Evolutionary conservation across 2,113 vertebrate species (phyloP), one percentile per base, ranked within the genome.

Genomic region (Xenopus borealis): DNA sequence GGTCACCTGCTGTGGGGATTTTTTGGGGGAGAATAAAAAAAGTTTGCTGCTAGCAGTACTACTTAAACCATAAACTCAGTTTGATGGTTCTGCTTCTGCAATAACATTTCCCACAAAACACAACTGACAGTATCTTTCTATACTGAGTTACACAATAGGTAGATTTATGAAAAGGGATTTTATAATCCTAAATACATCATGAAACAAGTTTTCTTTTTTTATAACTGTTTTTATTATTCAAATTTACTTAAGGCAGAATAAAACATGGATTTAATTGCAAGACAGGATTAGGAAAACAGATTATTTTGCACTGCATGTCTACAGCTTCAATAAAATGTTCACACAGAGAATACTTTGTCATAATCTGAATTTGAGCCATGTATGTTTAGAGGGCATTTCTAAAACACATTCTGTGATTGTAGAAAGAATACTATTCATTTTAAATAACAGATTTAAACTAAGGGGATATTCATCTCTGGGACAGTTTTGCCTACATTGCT

Each of bases 1-100:
- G 92, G 93, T 94, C 87, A 92, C 93, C 95, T 90, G 90, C 93
- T 93, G 85, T 86, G 90, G 89, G 91, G 90, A 93, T 92, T 94
- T 93, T 72, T 76, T 83, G 88, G 87, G 87, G 87, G 86, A n/a
- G 33, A 40, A 6, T 4, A 40, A 1, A 27, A 40, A 88, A 92
- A 87, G 81, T 88, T 84, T 86, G 81, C 85, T 86, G 88, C 85
- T 89, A 88, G 87, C 83, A 85, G 89, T 91, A 92, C 91, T 89
- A 89, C 84, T 81, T 82, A 87, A 91, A 88, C 88, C 82, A 88
- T 81, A 91, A 90, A 89, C 89, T 10, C 90, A 91, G 90, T 89
- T 91, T 27, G 23, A 27, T 3, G 1, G 23, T 27, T 27, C 23
- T 27, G 3, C 23, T 27, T 27, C 3, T 27, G 23, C 23, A 27